These are phyloP conservation scores for Vesta saturnalis DNA, from an alignment of 2,888 invertebrate genomes.

Conservation along the genomic window DNA sequence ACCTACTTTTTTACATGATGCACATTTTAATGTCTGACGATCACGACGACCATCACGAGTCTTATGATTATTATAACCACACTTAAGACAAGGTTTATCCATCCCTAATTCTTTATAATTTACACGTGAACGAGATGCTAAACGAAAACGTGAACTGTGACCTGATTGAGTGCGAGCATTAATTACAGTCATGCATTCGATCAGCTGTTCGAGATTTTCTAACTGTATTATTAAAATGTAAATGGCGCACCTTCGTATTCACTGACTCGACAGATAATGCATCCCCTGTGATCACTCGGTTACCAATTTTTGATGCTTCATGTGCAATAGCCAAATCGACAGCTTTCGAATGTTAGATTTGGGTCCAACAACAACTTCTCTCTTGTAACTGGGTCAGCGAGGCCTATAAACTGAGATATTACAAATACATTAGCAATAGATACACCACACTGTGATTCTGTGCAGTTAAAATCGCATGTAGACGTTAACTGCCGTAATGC, in stretches of 20 bases:
- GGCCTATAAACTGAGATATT: background rate
- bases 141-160: background rate
- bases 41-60: background rate
- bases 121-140: background rate
- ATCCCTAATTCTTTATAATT: background rate
- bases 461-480: background rate
- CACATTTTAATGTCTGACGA: background rate
- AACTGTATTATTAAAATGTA: too few relatives aligned
- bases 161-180: too few relatives aligned
- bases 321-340: background rate
- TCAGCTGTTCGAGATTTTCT: too few relatives aligned
- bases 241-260: too few relatives aligned
- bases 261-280: too few relatives aligned
- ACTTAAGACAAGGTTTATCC: background rate
- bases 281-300: background rate
- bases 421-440: background rate
- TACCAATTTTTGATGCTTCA: background rate
- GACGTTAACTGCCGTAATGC: background rate
- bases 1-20: background rate
- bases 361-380: background rate
- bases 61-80: background rate
- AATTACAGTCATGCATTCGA: background rate
- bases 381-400: background rate
- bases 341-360: slow-evolving; percentile 4
- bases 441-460: background rate